Evolutionary conservation across 2,888 invertebrate genomes (phyloP).

Genomic region (Pollenia labialis): DNA sequence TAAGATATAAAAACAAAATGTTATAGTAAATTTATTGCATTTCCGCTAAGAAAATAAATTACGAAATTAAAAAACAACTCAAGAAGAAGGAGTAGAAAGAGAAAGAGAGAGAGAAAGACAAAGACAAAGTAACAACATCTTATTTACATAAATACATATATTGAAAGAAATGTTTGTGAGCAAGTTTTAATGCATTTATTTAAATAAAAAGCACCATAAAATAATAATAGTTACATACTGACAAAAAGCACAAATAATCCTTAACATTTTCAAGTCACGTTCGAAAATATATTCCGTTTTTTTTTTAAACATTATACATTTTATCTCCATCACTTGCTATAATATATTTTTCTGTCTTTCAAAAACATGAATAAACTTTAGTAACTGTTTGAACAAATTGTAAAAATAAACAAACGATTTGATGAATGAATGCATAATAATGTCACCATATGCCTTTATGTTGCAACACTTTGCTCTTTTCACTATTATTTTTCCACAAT

Average conservation of each 20-base stretch:
- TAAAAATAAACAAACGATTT: slow-evolving; percentile 16
- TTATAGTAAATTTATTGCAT: slow-evolving; percentile 49
- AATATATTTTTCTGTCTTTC: slow-evolving; percentile 3
- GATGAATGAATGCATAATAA: slow-evolving; percentile 42
- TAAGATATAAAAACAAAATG: neutral
- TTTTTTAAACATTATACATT: neutral
- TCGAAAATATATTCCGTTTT: slow-evolving; percentile 8
- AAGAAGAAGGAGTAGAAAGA: neutral
- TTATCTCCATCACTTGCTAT: neutral
- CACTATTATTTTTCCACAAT: neutral
- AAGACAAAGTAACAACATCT: neutral
- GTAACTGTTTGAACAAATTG: slow-evolving; percentile 1
- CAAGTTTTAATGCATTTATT: neutral
- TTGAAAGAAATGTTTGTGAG: neutral
- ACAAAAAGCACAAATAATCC: neutral
- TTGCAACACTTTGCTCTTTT: neutral
- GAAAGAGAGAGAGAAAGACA: neutral
- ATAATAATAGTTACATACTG: neutral
- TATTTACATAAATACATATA: slow-evolving; percentile 4
- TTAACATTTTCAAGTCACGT: slow-evolving; percentile 48
- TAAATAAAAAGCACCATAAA: neutral
- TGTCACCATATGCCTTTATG: slow-evolving; percentile 8
- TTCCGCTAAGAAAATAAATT: slow-evolving; percentile 54
- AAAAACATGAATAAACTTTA: slow-evolving; percentile 50
- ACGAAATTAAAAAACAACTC: neutral